phyloP scores from a whole-genome alignment of 2,888 invertebrate genomes.

The Diloba caeruleocephala region DNA sequence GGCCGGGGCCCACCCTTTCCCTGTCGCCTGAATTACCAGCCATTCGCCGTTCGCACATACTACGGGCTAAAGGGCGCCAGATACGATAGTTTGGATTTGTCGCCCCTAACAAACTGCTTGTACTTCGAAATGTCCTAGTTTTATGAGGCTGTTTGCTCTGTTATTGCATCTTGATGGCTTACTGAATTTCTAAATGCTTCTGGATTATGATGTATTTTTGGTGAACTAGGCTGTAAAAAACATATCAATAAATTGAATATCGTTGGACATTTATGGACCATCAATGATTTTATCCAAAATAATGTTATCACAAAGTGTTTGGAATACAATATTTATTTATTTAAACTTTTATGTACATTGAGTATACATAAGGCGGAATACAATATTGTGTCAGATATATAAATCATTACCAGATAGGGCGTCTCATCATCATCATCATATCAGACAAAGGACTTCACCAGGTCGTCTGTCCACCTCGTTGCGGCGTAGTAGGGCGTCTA shows the following conservation, averaged over 20 bases:
- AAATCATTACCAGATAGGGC: neutral
- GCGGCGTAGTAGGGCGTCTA: too few relatives aligned
- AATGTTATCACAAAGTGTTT: conserved; percentile 19
- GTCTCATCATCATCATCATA: too few relatives aligned
- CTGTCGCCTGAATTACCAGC: conserved; percentile 78
- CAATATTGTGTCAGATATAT: too few relatives aligned
- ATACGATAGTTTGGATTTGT: conserved; percentile 47
- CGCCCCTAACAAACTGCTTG: conserved; percentile 43
- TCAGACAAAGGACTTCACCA: too few relatives aligned
- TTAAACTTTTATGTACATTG: too few relatives aligned
- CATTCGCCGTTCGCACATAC: conserved; percentile 65
- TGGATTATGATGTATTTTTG: conserved; percentile 1
- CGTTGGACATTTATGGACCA: conserved; percentile 9
- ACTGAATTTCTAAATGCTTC: conserved; percentile 16
- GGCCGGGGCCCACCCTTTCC: conserved; percentile 74
- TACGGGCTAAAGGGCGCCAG: conserved; percentile 54
- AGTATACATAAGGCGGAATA: too few relatives aligned
- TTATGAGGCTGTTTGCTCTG: conserved; percentile 42
- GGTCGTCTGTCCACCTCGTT: too few relatives aligned
- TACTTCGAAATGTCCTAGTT: conserved; percentile 36
- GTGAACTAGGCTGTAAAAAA: conserved; percentile 3
- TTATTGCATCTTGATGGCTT: conserved; percentile 44
- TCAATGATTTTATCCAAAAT: conserved; percentile 7
- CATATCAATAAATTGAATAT: conserved; percentile 3
- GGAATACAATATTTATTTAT: conserved; percentile 8